Percentiles rank a stretch among this genome's conserved stretches.
phyloP scores from a whole-genome alignment of 2,113 vertebrate species.

The Eretmochelys imbricata region DNA sequence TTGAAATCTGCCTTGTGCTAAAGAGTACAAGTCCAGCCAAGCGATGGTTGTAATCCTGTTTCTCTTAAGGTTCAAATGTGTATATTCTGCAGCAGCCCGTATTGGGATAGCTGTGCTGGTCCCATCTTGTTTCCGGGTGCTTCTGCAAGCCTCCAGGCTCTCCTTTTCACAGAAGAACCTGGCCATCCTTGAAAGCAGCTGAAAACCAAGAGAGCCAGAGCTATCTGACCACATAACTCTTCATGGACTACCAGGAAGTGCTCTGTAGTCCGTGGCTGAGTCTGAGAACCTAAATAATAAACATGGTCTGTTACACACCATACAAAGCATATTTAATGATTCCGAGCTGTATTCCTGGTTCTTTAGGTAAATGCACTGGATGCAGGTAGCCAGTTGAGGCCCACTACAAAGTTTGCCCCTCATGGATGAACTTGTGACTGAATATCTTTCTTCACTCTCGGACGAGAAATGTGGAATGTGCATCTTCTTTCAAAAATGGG shows the following conservation, averaged over 20 bases:
- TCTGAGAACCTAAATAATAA: background rate
- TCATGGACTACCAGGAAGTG: background rate
- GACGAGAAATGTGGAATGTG: background rate
- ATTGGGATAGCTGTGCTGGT: background rate
- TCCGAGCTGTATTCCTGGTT: background rate
- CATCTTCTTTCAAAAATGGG: background rate
- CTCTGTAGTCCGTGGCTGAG: background rate
- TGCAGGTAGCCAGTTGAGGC: background rate
- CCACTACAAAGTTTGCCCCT: background rate
- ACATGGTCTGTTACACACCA: background rate
- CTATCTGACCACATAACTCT: background rate
- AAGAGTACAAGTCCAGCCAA: background rate
- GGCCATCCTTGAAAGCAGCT: background rate
- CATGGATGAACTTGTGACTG: background rate
- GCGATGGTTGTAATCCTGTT: background rate
- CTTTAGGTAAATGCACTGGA: background rate
- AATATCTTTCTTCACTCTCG: background rate
- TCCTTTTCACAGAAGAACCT: background rate
- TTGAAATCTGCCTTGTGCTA: background rate
- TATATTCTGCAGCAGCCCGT: background rate
- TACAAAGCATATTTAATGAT: background rate
- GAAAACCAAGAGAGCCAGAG: background rate
- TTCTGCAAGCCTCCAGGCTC: background rate
- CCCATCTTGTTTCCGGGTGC: background rate
- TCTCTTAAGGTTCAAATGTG: background rate